Conservation (phyloP, 2,113 vertebrate species). For the Xenopus borealis region DNA sequence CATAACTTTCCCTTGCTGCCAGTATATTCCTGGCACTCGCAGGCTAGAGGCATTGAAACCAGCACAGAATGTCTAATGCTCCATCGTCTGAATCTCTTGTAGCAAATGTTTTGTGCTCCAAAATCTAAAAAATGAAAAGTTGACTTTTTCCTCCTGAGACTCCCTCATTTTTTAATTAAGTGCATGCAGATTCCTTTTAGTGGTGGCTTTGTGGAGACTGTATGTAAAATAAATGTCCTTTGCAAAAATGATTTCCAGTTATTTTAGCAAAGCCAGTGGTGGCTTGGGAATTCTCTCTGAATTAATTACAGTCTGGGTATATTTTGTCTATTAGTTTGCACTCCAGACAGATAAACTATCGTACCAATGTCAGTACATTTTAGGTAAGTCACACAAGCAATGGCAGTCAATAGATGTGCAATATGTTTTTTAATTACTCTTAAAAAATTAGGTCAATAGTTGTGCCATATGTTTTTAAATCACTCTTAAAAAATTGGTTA, state of each 20-base stretch:
- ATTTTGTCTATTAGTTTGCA: background rate
- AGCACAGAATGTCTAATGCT: constrained; percentile 31
- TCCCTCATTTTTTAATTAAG: background rate
- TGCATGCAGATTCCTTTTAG: background rate
- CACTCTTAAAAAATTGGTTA: background rate
- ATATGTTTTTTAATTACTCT: background rate
- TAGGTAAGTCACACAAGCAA: background rate
- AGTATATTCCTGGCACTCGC: constrained; percentile 3
- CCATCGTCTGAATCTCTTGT: background rate
- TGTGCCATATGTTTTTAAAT: background rate
- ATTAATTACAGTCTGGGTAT: background rate
- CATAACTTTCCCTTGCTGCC: constrained; percentile 16
- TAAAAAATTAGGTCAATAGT: background rate
- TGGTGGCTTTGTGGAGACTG: background rate
- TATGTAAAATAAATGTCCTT: background rate
- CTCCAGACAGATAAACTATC: background rate
- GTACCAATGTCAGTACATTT: background rate
- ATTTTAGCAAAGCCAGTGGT: background rate
- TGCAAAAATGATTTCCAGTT: background rate
- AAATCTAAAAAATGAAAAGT: background rate
- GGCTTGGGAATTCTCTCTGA: background rate
- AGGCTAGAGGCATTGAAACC: constrained; percentile 1
- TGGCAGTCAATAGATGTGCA: background rate
- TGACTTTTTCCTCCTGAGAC: background rate
- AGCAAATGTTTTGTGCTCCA: background rate